phyloP scores from a whole-genome alignment of 2,888 invertebrate genomes.

The Drosophila sordidula region DNA sequence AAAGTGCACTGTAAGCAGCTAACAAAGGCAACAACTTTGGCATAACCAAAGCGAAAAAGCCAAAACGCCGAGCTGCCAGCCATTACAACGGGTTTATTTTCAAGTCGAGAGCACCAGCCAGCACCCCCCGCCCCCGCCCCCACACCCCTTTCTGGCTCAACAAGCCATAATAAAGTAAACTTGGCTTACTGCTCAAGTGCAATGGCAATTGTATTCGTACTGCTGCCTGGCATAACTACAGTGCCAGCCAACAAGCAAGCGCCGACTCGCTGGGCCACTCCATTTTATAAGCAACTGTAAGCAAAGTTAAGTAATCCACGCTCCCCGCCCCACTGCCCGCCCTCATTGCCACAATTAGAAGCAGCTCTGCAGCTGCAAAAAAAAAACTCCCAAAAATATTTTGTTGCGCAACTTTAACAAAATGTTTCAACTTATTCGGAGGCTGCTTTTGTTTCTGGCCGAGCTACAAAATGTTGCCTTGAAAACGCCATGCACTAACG shows the following conservation, averaged over 20 bases:
- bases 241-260: slow-evolving; percentile 39
- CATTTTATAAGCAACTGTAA: slow-evolving; percentile 55
- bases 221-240: slow-evolving; percentile 48
- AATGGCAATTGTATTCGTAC: slow-evolving; percentile 71
- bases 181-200: slow-evolving; percentile 77
- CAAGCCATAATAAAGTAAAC: slow-evolving; percentile 74
- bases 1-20: slow-evolving; percentile 40
- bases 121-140: not conserved
- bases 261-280: slow-evolving; percentile 44
- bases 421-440: slow-evolving; percentile 47
- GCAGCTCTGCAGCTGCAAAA: slow-evolving; percentile 5
- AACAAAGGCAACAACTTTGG: slow-evolving; percentile 45
- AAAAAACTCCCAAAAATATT: slow-evolving; percentile 37
- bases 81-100: slow-evolving; percentile 49
- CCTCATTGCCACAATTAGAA: slow-evolving; percentile 69
- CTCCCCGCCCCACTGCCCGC: slow-evolving; percentile 3
- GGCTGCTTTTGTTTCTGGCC: slow-evolving; percentile 41
- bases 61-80: slow-evolving; percentile 21
- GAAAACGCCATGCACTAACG: slow-evolving; percentile 34
- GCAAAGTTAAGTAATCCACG: slow-evolving; percentile 71
- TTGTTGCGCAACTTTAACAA: slow-evolving; percentile 67
- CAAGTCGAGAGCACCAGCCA: slow-evolving; percentile 21
- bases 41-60: slow-evolving; percentile 34
- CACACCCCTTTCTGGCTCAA: slow-evolving; percentile 1
- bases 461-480: slow-evolving; percentile 35